Conservation (phyloP, 2,797 vertebrate species). For the Hirundo rustica region DNA sequence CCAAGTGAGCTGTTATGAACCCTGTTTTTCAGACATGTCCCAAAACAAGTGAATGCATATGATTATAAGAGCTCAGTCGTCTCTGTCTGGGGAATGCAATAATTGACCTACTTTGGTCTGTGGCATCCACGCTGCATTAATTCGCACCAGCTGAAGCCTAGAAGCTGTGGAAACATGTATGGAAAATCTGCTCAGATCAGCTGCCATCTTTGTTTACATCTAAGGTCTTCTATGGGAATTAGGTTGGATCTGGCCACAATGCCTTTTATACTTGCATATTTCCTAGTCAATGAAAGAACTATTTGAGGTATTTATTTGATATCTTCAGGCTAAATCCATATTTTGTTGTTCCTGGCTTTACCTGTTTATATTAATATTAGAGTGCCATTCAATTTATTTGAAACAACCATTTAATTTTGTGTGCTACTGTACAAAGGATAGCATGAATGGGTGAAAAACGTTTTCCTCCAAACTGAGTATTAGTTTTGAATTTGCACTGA, state of each 20-base stretch:
- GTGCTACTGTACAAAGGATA: neutral
- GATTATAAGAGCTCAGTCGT: neutral
- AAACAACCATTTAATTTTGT: neutral
- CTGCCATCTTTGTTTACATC: neutral
- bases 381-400: neutral
- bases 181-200: neutral
- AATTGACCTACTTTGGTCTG: neutral
- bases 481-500: neutral
- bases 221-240: neutral
- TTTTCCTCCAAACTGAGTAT: neutral
- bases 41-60: neutral
- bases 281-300: neutral
- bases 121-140: neutral
- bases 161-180: neutral
- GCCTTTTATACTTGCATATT: neutral
- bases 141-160: neutral
- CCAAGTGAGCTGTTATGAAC: neutral
- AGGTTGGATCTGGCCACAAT: neutral
- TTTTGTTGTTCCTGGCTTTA: neutral
- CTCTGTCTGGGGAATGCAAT: neutral
- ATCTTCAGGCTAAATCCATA: neutral
- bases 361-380: neutral
- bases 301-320: neutral
- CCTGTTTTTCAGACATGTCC: neutral
- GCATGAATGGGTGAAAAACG: neutral